Evolutionary conservation across 2,888 invertebrate species (phyloP), one percentile per base, ranked within the genome.

Genomic region (Coelinius sp.): DNA sequence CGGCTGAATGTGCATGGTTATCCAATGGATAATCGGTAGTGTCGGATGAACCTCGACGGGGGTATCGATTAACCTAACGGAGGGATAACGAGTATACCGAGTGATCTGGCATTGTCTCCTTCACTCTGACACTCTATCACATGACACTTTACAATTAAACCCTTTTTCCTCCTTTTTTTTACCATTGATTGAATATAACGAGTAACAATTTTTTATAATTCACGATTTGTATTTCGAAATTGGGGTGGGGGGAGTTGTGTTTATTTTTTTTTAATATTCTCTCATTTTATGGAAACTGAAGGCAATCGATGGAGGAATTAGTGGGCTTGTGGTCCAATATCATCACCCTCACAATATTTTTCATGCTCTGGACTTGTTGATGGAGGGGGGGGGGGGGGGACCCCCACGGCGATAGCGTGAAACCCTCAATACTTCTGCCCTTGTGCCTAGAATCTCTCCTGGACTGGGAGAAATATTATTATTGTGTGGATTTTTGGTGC

Each of bases 341-440:
- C 70, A 80, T 77, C 81, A 49, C 68, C 75, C 74, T 64, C 35
- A 46, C 53, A 64, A 74, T 73, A 71, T 70, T 71, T 76, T 76
- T 72, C 67, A 64, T 74, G 5, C 71, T 69, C 75, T 70, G 70
- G 74, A 70, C 63, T 38, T 68, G 56, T 63, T 68, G 52, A 77
- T 56, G n/a, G 22, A n/a, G n/a, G n/a, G n/a, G n/a, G n/a, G n/a
- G 73, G 20, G 74, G 73, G 78, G 80, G 79, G 79, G 77, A 82
- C 82, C 84, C 86, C 85, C 80, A 75, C 73, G 77, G 85, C 73
- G 86, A 78, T 74, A 76, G 80, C 82, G 84, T 82, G 84, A 85
- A 85, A 85, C 63, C 49, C 59, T 53, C 38, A 12, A 1, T 24
- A 31, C 14, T 31, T 38, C 14, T 27, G 35, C 25, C 14, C 53